Evolutionary conservation across 2,797 vertebrate genomes (phyloP), one percentile per base, ranked within the genome.

Genomic region (Coilia nasus): DNA sequence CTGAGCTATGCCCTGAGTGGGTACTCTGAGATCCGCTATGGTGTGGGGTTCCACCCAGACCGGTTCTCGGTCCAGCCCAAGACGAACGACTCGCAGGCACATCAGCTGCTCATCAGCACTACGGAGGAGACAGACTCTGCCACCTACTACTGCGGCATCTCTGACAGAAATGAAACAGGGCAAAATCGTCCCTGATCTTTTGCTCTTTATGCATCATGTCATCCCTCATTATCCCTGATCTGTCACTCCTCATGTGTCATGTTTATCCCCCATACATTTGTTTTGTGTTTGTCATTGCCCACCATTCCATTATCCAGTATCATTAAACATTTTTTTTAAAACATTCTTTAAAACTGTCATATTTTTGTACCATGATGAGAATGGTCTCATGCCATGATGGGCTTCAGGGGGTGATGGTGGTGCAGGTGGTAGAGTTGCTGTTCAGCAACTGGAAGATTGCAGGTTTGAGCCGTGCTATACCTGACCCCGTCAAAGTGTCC

Each of bases 81-180:
- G 25, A n/a, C 3, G 11, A 71, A 64, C 3, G 47, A 83, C 23
- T 62, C 59, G 17, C 83, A 35, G 62, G 35, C 14, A 31, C 82
- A 89, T 23, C 83, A 87, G 41, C 64, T 92, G 21, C 81, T 82
- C 23, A 91, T 92, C 57, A 54, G 85, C 14, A 44, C 14, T 5
- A 81, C 87, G 21, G 83, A 83, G n/a, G 31, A 54, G 78, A 86
- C 62, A 0, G 91, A 92, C 86, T 82, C 85, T 7, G 92, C 89
- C 1, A 85, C 86, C 23, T 92, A 92, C 87, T 92, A 89, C 84
- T 92, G 92, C 41, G 83, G 71, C 31, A 56, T 87, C 81, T 62
- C 86, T 0, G 15, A 82, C 17, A 75, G 14, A 82, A 81, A n/a
- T 25, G 19, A 85, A 15, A 47, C 46, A 47, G 25, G 1, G 31